Evolutionary conservation across 2,113 vertebrate species (phyloP).

Genomic region (human): DNA sequence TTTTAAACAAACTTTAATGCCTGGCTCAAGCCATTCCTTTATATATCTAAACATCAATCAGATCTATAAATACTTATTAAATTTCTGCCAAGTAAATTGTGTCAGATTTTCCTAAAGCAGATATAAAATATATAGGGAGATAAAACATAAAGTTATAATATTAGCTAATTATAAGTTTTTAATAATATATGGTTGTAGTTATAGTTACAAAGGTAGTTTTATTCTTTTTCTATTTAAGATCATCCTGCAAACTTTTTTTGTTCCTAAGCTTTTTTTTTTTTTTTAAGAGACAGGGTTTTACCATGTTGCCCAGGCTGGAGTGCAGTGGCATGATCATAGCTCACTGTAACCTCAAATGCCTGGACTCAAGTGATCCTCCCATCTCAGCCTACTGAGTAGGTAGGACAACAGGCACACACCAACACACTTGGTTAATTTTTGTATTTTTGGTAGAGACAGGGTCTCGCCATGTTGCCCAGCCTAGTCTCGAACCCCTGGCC

Average conservation of each 20-base stretch:
- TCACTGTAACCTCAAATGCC: background rate
- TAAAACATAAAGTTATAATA: background rate
- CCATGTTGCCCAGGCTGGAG: background rate
- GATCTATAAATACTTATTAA: background rate
- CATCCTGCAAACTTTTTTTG: background rate
- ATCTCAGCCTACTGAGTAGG: background rate
- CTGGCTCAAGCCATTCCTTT: background rate
- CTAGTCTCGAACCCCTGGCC: background rate
- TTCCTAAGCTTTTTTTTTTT: background rate
- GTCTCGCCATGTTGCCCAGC: background rate
- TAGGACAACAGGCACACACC: background rate
- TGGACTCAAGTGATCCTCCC: background rate
- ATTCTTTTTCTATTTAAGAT: slow-evolving; percentile 23
- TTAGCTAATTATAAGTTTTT: background rate
- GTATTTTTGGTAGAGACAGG: background rate
- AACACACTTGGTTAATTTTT: background rate
- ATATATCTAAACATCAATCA: background rate
- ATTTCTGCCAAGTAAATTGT: background rate
- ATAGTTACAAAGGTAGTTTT: background rate
- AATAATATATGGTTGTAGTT: background rate
- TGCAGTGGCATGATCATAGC: background rate
- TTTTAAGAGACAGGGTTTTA: background rate
- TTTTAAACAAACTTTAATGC: background rate
- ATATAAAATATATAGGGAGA: background rate
- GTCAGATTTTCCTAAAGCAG: background rate